Evolutionary conservation across 2,113 vertebrate genomes (phyloP).

Genomic region (Mugil cephalus): DNA sequence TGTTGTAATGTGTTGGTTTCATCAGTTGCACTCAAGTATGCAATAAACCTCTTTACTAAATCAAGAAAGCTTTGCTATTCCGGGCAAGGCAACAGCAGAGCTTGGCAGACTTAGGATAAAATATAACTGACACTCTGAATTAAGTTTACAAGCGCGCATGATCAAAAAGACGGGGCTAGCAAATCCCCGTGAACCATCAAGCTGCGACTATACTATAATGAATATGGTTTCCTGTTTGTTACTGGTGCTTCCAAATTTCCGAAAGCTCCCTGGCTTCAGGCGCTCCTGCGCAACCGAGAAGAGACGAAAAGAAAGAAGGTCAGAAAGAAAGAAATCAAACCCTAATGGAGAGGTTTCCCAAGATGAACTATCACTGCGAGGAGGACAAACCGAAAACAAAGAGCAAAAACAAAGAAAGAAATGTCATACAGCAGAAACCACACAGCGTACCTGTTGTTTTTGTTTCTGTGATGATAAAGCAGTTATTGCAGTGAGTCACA

Average conservation of each 20-base stretch:
- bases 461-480: background rate
- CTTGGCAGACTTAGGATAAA: conserved; percentile 15
- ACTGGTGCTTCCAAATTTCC: conserved; percentile 48
- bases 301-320: background rate
- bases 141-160: conserved; percentile 38
- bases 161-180: conserved; percentile 21
- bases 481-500: background rate
- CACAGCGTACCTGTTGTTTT: background rate
- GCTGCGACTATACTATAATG: conserved; percentile 38
- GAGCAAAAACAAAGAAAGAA: background rate
- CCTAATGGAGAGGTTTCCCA: too few species aligned
- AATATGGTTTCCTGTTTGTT: conserved; percentile 63
- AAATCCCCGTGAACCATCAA: conserved; percentile 44
- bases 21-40: conserved; percentile 24
- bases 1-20: conserved; percentile 47
- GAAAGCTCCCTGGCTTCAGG: conserved; percentile 21
- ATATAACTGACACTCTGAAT: conserved; percentile 49
- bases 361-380: too few species aligned
- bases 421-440: conserved; percentile 2
- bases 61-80: background rate
- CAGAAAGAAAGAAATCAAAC: background rate
- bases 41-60: conserved; percentile 13
- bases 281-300: conserved; percentile 5
- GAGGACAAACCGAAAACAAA: background rate
- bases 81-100: background rate